Conservation (phyloP, 2,113 vertebrate genomes). For the Corapipo altera region DNA sequence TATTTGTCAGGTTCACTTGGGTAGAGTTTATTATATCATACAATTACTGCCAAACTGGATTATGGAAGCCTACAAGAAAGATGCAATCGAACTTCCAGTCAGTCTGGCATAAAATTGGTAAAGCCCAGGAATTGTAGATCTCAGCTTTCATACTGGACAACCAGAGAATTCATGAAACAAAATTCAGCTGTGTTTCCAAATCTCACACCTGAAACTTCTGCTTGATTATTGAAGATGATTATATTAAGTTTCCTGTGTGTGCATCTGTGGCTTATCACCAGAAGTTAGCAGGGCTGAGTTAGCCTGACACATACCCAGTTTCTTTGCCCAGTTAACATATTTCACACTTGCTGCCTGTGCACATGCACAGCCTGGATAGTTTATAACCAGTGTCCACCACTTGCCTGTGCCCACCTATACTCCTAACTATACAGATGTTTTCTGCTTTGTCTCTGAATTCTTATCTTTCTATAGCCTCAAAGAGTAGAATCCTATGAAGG, state of each 20-base stretch:
- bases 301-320: neutral
- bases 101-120: neutral
- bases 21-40: neutral
- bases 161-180: neutral
- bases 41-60: neutral
- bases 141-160: neutral
- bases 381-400: neutral
- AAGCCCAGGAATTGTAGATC: neutral
- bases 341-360: neutral
- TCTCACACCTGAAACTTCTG: neutral
- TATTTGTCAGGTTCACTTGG: neutral
- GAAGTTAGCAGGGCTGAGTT: neutral
- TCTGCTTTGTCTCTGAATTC: neutral
- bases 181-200: neutral
- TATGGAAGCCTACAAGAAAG: neutral
- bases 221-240: neutral
- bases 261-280: neutral
- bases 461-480: neutral
- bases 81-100: neutral
- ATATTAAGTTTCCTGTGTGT: neutral
- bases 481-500: neutral
- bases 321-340: neutral
- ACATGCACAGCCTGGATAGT: neutral
- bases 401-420: neutral
- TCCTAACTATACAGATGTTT: neutral